Evolutionary conservation across 2,888 invertebrate species (phyloP), one percentile per base, ranked within the genome.

Genomic region (Andrena trimmerana): DNA sequence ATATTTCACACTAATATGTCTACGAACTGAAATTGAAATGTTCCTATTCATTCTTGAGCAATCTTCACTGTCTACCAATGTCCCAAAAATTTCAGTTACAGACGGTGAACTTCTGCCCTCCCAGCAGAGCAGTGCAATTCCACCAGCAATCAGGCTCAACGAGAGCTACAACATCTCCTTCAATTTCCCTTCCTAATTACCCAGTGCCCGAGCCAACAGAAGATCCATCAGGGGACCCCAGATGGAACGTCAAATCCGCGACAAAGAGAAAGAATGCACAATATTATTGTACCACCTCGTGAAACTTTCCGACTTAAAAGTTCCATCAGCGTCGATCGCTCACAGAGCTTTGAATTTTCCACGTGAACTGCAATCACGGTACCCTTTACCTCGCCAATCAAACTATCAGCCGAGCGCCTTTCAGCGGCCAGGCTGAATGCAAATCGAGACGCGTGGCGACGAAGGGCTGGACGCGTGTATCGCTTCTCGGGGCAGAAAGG

Each of bases 401-500:
- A 65, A 7, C 20, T 60, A 36, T 48, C 16, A 65, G 65, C 8
- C 13, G 29, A 48, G 48, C 42, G 48, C 27, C 27, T 57, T 20
- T 10, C 33, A 10, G 29, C 20, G 48, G 5, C 31, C n/a, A 6
- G 24, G 33, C 1, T 52, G 29, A 57, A 73, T 59, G 52, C 50
- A 63, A 69, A 63, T 71, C 20, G 24, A 65, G 20, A 72, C 4
- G 5, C 52, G 60, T 31, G 29, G 63, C 20, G 24, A 31, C 52
- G 69, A 42, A 54, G 60, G 68, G 52, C 57, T 27, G 20, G 5
- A 13, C 10, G 24, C 24, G 27, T 24, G 66, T 57, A 42, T 68
- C 66, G 16, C 50, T 29, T 50, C 86, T 86, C 84, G 82, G 84
- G 88, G 88, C 86, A 83, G 78, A 81, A 90, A 90, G 87, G 86